Conservation (phyloP, 1,140 invertebrate genomes). For the Phthorimaea operculella region DNA sequence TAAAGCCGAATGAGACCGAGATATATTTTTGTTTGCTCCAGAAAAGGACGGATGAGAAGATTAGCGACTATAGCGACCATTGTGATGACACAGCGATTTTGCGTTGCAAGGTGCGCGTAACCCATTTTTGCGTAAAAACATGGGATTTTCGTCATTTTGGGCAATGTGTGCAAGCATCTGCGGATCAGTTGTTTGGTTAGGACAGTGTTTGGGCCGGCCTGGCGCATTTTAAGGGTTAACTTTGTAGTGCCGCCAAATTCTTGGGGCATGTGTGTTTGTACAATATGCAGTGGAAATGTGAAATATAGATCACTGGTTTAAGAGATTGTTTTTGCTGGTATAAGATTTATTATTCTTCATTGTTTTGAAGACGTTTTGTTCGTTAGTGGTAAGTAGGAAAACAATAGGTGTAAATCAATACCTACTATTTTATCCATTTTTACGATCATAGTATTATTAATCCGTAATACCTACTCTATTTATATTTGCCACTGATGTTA, state of each 20-base stretch:
- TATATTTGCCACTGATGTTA: too few species aligned
- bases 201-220: slow-evolving; percentile 29
- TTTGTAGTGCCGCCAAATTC: slow-evolving; percentile 36
- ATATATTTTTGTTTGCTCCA: slow-evolving; percentile 7
- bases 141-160: slow-evolving; percentile 29
- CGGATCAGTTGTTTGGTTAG: slow-evolving; percentile 52
- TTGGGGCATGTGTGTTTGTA: neutral
- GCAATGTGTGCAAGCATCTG: slow-evolving; percentile 58
- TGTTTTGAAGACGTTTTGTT: too few species aligned
- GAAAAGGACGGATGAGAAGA: slow-evolving; percentile 18
- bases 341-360: too few species aligned
- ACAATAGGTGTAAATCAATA: too few species aligned
- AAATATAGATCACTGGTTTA: too few species aligned
- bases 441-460: too few species aligned
- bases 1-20: slow-evolving; percentile 32
- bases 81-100: slow-evolving; percentile 41
- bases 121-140: slow-evolving; percentile 58
- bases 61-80: slow-evolving; percentile 37
- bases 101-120: slow-evolving; percentile 57
- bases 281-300: neutral
- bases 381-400: too few species aligned
- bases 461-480: too few species aligned
- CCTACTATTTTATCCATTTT: too few species aligned
- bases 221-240: slow-evolving; percentile 37
- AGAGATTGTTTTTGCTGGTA: too few species aligned